phyloP scores from a whole-genome alignment of 2,888 invertebrate species.

The Arrhopalites spinosus region DNA sequence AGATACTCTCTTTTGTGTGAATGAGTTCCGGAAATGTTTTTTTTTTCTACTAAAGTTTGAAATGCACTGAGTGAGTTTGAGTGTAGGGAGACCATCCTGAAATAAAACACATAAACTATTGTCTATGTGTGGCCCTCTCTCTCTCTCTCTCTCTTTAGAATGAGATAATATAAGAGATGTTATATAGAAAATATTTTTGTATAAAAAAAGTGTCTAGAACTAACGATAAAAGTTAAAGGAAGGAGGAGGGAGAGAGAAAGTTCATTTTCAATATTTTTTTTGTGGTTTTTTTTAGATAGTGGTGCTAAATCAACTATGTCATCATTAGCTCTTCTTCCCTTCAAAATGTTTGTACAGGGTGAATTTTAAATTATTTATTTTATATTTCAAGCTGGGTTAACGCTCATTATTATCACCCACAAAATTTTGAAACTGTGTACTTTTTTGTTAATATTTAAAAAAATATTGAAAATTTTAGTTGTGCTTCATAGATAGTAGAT shows the following conservation, averaged over 20 bases:
- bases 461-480: too few species aligned
- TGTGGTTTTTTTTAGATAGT: conserved; percentile 29
- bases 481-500: too few species aligned
- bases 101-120: not conserved
- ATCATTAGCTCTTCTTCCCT: conserved; percentile 42
- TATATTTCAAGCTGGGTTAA: too few species aligned
- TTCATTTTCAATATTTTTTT: conserved; percentile 41
- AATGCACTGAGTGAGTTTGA: conserved; percentile 4
- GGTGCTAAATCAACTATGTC: conserved; percentile 43
- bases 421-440: too few species aligned
- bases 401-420: too few species aligned
- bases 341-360: conserved; percentile 14
- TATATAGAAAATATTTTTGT: not conserved
- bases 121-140: too few species aligned
- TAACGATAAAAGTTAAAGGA: conserved; percentile 1
- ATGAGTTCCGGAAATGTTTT: conserved; percentile 40
- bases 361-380: too few species aligned
- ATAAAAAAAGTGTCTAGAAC: not conserved
- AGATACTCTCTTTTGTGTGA: conserved; percentile 7
- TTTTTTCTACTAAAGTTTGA: conserved; percentile 29
- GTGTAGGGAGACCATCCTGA: not conserved
- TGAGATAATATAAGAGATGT: too few species aligned
- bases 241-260: conserved; percentile 26
- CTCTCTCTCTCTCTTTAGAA: too few species aligned
- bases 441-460: too few species aligned